A percentile compares a stretch with the other conserved stretches of the same genome.
phyloP scores from a whole-genome alignment of 2,797 vertebrate genomes.

The Sebastes minor region DNA sequence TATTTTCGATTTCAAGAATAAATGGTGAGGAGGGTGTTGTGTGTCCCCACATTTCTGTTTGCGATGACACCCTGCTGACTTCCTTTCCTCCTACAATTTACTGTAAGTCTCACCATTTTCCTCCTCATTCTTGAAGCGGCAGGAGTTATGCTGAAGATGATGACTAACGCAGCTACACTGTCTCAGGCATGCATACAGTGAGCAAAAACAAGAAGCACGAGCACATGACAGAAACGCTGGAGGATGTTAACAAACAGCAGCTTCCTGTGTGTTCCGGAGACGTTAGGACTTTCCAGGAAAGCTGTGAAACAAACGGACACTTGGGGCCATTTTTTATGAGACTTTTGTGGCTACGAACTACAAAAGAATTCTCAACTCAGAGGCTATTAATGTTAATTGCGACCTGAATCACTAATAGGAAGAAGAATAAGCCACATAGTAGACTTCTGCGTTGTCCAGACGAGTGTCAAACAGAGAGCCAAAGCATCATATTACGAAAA shows the following conservation, averaged over 20 bases:
- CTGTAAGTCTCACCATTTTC: slow-evolving; percentile 1
- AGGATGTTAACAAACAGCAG: slow-evolving; percentile 61
- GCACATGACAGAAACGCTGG: slow-evolving; percentile 18
- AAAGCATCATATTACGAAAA: not conserved
- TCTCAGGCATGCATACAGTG: slow-evolving; percentile 50
- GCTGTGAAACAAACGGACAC: not conserved
- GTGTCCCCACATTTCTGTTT: slow-evolving; percentile 23
- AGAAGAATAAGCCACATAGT: not conserved
- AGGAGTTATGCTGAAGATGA: not conserved
- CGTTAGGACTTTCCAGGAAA: slow-evolving; percentile 48
- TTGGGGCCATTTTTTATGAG: slow-evolving; percentile 2
- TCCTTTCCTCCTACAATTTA: slow-evolving; percentile 62
- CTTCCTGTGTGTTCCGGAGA: slow-evolving; percentile 43
- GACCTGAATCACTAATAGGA: not conserved
- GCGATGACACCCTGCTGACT: slow-evolving; percentile 37
- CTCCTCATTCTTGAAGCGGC: slow-evolving; percentile 17
- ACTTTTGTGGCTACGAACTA: not conserved
- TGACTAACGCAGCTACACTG: slow-evolving; percentile 60
- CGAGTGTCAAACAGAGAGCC: not conserved
- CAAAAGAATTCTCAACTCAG: not conserved
- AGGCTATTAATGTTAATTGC: not conserved
- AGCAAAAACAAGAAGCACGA: slow-evolving; percentile 22
- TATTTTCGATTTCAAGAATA: slow-evolving; percentile 26
- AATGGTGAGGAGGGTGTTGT: not conserved
- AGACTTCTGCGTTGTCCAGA: slow-evolving; percentile 10